phyloP scores from a whole-genome alignment of 2,113 vertebrate genomes.

The Strix aluco region DNA sequence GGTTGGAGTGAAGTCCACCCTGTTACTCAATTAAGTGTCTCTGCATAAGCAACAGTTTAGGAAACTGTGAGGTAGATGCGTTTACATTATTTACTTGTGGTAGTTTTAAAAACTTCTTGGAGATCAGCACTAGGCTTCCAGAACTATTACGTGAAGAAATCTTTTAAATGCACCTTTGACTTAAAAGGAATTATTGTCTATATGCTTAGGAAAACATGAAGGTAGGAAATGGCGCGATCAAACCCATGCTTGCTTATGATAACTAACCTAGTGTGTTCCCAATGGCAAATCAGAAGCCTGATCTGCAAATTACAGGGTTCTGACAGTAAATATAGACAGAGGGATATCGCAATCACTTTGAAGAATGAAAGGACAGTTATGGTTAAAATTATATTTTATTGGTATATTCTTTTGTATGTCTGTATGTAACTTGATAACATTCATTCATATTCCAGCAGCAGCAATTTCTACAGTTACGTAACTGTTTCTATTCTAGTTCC shows the following conservation, averaged over 20 bases:
- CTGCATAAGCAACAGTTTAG: background rate
- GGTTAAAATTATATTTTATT: background rate
- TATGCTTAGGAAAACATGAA: background rate
- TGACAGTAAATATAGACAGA: background rate
- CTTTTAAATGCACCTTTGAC: background rate
- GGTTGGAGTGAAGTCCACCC: background rate
- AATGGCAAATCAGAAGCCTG: background rate
- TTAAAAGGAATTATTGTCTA: background rate
- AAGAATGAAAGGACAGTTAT: slow-evolving; percentile 31
- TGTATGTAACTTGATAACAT: slow-evolving; percentile 16
- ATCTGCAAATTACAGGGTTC: slow-evolving; percentile 44
- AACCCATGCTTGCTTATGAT: background rate
- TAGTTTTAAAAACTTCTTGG: background rate
- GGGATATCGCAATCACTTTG: background rate
- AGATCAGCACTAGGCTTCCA: background rate
- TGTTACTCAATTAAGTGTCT: background rate
- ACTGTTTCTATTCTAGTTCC: background rate
- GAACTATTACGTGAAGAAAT: background rate
- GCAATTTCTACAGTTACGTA: background rate
- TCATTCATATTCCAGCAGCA: background rate
- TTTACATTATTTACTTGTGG: background rate
- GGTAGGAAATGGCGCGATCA: background rate
- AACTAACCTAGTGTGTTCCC: background rate
- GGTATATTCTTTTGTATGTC: background rate
- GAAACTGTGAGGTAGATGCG: background rate